phyloP scores from a whole-genome alignment of 2,113 vertebrate species.

The Ranitomeya variabilis region DNA sequence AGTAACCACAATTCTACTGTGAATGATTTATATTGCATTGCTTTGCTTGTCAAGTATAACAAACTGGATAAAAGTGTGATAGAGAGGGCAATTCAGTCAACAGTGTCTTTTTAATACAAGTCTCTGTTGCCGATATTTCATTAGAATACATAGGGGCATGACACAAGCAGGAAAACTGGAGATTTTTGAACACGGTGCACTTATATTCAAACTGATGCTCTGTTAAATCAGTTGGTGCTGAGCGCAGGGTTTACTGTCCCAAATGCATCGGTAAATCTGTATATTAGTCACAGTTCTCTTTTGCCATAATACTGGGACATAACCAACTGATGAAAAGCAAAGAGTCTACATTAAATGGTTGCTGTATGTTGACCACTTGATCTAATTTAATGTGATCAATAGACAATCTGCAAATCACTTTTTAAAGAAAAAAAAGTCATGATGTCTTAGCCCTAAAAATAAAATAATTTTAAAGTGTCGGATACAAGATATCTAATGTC shows the following conservation, averaged over 20 bases:
- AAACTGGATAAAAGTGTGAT: slow-evolving; percentile 54
- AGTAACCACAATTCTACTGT: slow-evolving; percentile 47
- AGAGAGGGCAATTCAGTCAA: slow-evolving; percentile 47
- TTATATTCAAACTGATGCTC: not conserved
- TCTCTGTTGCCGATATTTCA: slow-evolving; percentile 23
- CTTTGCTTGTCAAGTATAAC: slow-evolving; percentile 56
- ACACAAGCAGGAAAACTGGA: not conserved
- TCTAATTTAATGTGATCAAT: too few species aligned
- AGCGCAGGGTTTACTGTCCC: not conserved
- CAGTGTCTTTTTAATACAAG: slow-evolving; percentile 31
- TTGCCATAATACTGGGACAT: not conserved
- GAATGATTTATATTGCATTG: slow-evolving; percentile 54
- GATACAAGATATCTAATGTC: too few species aligned
- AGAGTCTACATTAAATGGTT: not conserved
- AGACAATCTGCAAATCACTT: too few species aligned
- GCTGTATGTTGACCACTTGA: too few species aligned
- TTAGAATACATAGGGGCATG: slow-evolving; percentile 15
- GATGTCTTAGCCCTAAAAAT: too few species aligned
- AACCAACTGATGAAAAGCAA: not conserved
- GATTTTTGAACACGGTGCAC: not conserved
- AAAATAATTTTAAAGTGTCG: too few species aligned
- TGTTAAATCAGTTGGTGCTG: not conserved
- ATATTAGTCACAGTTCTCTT: not conserved
- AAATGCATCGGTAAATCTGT: not conserved
- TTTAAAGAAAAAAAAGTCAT: too few species aligned